Evolutionary conservation across 2,888 invertebrate genomes (phyloP), one percentile per base, ranked within the genome.

Genomic region (Meganola albula): DNA sequence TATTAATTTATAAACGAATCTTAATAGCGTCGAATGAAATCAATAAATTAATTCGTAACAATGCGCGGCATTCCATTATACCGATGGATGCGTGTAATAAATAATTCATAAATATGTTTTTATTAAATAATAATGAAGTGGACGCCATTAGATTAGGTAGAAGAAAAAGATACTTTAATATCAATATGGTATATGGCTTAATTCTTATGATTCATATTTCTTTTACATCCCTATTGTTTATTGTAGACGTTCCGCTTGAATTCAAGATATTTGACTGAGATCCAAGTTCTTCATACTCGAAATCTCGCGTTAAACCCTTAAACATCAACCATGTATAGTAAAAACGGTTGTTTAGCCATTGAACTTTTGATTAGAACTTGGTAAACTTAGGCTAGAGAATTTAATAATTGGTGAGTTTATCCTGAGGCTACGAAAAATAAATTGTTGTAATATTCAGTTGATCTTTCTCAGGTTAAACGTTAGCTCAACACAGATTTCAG

Each of bases 81-180:
- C 47, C 55, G 55, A 43, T 56, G 53, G 50, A 42, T 43, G 44
- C 33, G 33, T 37, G 41, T 45, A 56, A 76, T 79, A 69, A 76
- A 80, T 80, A 67, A 79, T 82, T 74, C 62, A 80, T 75, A 65
- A 69, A 48, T 52, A 67, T 62, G 62, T 74, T 74, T 75, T 78
- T 75, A 74, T 74, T 78, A 75, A 78, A 76, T 74, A 75, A 70
- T 72, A 74, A 74, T 68, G 62, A 71, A 63, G 61, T 68, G 54
- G 40, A 49, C 44, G 46, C 34, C 48, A n/a, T n/a, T 53, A 49
- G 60, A 63, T 63, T 58, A 57, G 59, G 51, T 48, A 37, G 18
- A 36, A 57, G 58, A 64, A 65, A 69, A 63, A 59, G 25, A 27
- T n/a, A 28, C 45, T 47, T 41, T 50, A 41, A 58, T 53, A 50